Evolutionary conservation across 2,888 invertebrate species (phyloP).

Genomic region (Synergus laeviventris): DNA sequence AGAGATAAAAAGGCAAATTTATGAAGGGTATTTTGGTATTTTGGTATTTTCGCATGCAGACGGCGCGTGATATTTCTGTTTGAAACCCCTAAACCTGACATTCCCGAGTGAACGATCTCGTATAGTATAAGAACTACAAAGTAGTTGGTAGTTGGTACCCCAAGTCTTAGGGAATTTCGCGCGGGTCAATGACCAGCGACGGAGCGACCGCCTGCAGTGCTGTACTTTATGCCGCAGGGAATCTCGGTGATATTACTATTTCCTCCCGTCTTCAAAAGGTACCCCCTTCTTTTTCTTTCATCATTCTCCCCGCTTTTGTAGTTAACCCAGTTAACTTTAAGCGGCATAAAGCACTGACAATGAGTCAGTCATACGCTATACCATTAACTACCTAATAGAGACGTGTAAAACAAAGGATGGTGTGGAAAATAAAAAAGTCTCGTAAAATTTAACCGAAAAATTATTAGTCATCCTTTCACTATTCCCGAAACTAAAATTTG

Average conservation of each 20-base stretch:
- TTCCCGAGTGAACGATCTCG: constrained; percentile 30
- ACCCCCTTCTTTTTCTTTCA: background rate
- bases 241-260: constrained; percentile 28
- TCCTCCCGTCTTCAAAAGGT: constrained; percentile 2
- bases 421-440: background rate
- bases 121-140: background rate
- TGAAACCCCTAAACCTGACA: constrained; percentile 38
- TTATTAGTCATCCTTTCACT: background rate
- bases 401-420: background rate
- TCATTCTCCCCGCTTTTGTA: constrained; percentile 19
- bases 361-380: constrained; percentile 20
- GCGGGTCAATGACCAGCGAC: constrained; percentile 34
- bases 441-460: background rate
- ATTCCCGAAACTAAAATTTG: too few species aligned
- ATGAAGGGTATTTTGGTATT: constrained; percentile 29
- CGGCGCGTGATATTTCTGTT: constrained; percentile 32
- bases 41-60: constrained; percentile 24
- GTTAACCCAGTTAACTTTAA: constrained; percentile 18
- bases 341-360: constrained; percentile 27
- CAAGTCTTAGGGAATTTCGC: constrained; percentile 31
- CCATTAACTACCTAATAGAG: background rate
- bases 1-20: constrained; percentile 20
- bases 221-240: constrained; percentile 8
- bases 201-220: constrained; percentile 2
- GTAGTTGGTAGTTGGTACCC: constrained; percentile 9